Evolutionary conservation across 1,140 invertebrate species (phyloP).

Genomic region (Drosophila burlai): DNA sequence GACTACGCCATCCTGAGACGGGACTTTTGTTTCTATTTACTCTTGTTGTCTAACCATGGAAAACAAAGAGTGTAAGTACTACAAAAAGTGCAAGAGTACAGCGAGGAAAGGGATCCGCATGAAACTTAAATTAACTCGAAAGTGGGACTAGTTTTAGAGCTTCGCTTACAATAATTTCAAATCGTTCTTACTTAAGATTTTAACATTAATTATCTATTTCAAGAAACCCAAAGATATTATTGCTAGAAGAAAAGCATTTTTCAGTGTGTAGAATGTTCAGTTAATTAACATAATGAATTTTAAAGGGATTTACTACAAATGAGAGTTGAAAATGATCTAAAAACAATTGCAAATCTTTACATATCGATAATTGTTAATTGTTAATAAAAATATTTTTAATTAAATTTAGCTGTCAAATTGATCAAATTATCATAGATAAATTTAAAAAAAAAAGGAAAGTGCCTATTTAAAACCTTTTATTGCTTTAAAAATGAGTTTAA

Average conservation of each 20-base stretch:
- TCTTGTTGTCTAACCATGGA: slow-evolving; percentile 17
- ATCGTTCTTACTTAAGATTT: not conserved
- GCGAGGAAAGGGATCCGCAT: not conserved
- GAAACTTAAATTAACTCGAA: not conserved
- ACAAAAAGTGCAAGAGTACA: not conserved
- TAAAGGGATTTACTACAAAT: too few relatives aligned
- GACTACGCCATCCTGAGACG: slow-evolving; percentile 39
- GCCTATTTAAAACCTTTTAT: not conserved
- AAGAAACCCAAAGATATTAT: not conserved
- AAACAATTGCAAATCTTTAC: too few relatives aligned
- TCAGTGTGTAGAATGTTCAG: not conserved
- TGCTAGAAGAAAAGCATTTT: not conserved
- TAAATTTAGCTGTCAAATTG: too few relatives aligned
- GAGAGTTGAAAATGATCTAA: too few relatives aligned
- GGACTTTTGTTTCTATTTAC: slow-evolving; percentile 63
- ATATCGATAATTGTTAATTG: too few relatives aligned
- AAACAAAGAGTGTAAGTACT: not conserved
- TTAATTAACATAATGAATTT: too few relatives aligned
- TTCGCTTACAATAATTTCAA: not conserved
- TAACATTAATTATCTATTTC: not conserved
- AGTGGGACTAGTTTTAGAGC: too few relatives aligned
- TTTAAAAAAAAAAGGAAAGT: too few relatives aligned
- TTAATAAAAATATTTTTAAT: too few relatives aligned
- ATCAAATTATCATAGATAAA: too few relatives aligned
- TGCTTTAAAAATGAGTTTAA: not conserved